phyloP scores from a whole-genome alignment of 2,113 vertebrate species.

The Axis porcinus region DNA sequence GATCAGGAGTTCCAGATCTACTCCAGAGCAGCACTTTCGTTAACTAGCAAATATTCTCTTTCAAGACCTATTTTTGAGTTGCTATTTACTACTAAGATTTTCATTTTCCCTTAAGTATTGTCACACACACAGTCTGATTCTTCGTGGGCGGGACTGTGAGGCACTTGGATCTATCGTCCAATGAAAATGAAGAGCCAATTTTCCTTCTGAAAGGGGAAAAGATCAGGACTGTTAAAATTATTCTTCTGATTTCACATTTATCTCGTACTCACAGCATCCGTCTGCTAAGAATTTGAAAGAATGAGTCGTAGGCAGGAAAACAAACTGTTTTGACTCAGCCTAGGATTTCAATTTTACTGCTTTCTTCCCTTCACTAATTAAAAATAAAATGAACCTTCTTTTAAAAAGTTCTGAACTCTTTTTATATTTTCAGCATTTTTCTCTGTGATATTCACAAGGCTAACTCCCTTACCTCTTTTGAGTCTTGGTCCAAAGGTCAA shows the following conservation, averaged over 20 bases:
- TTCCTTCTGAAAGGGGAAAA: conserved; percentile 26
- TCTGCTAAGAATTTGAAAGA: neutral
- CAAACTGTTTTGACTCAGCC: conserved; percentile 28
- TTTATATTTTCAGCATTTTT: neutral
- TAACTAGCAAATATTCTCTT: conserved; percentile 30
- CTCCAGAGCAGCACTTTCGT: neutral
- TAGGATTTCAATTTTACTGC: conserved; percentile 12
- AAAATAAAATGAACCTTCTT: conserved; percentile 1
- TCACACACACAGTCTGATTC: conserved; percentile 11
- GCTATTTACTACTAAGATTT: conserved; percentile 58
- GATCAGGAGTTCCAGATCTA: neutral
- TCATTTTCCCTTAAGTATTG: conserved; percentile 37
- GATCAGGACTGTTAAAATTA: conserved; percentile 15
- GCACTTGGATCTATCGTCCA: conserved; percentile 45
- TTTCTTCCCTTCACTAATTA: neutral
- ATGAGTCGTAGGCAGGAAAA: neutral
- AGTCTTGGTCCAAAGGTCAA: neutral
- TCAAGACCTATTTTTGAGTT: conserved; percentile 55
- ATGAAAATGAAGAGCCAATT: neutral
- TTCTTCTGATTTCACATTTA: neutral
- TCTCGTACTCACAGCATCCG: neutral
- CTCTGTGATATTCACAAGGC: neutral
- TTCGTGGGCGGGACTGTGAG: conserved; percentile 29
- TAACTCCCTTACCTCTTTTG: neutral
- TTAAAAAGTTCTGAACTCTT: neutral